Percentiles rank a stretch among this genome's conserved stretches.
Evolutionary conservation across 2,888 invertebrate genomes (phyloP).

Genomic region (Oligia strigilis): DNA sequence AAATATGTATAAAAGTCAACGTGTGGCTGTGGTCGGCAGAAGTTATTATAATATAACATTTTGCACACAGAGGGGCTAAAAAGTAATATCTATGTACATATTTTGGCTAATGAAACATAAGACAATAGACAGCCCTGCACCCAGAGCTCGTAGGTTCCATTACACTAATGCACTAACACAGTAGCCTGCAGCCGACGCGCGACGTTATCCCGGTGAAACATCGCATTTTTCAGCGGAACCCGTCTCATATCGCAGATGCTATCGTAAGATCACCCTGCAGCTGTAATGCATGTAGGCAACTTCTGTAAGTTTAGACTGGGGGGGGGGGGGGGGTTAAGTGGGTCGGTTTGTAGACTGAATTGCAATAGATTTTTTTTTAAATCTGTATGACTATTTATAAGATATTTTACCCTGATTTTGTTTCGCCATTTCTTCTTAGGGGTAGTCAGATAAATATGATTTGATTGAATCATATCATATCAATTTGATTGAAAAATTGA

Average conservation of each 20-base stretch:
- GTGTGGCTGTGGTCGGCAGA: not conserved
- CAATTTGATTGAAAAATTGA: no score
- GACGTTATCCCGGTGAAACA: conserved; percentile 53
- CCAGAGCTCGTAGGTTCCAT: conserved; percentile 53
- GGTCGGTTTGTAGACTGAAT: not conserved
- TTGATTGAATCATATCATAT: no score
- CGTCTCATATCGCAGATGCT: conserved; percentile 54
- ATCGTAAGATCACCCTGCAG: conserved; percentile 48
- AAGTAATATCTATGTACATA: not conserved
- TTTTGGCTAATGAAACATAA: not conserved
- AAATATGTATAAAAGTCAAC: not conserved
- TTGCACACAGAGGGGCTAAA: not conserved
- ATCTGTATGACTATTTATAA: not conserved
- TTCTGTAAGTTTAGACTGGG: not conserved
- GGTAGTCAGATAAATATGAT: not conserved
- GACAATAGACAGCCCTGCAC: conserved; percentile 43
- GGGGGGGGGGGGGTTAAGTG: not conserved
- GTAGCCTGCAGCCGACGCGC: conserved; percentile 45
- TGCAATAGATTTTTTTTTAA: not conserved
- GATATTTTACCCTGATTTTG: not conserved
- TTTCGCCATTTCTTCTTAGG: no score
- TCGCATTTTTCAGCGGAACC: conserved; percentile 62
- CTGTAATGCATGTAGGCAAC: conserved; percentile 30
- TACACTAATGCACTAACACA: conserved; percentile 66
- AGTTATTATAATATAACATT: not conserved